Conservation (phyloP, 2,113 vertebrate genomes). For the Candoia aspera region DNA sequence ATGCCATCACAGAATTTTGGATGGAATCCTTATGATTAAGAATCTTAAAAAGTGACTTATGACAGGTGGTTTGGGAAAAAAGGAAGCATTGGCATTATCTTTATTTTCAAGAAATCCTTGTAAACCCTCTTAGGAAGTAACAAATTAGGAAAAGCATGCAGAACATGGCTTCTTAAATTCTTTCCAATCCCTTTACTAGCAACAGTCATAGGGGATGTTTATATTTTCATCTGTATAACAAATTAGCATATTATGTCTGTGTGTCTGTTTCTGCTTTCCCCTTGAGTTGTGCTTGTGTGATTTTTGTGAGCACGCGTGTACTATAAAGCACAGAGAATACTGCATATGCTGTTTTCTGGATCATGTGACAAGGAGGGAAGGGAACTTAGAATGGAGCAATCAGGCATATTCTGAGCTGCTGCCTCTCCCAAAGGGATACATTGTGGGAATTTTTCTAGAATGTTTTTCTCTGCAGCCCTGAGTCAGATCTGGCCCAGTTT, state of each 20-base stretch:
- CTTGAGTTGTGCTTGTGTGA: not conserved
- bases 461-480: not conserved
- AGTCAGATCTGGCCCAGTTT: not conserved
- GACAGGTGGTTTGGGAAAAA: not conserved
- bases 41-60: not conserved
- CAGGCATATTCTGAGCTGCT: not conserved
- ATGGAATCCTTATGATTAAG: not conserved
- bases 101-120: not conserved
- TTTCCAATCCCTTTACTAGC: not conserved
- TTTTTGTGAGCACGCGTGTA: not conserved
- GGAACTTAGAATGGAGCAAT: not conserved
- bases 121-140: not conserved
- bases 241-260: not conserved
- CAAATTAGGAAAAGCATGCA: not conserved
- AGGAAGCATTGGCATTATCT: not conserved
- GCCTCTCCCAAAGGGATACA: not conserved
- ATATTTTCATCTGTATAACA: not conserved
- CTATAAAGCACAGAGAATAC: not conserved
- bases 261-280: not conserved
- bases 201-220: not conserved
- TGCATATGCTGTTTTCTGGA: not conserved
- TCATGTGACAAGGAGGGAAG: not conserved
- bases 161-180: not conserved
- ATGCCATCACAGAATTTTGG: not conserved
- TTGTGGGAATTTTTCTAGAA: not conserved